phyloP scores from a whole-genome alignment of 2,113 vertebrate species.

The Triplophysa siluroides region DNA sequence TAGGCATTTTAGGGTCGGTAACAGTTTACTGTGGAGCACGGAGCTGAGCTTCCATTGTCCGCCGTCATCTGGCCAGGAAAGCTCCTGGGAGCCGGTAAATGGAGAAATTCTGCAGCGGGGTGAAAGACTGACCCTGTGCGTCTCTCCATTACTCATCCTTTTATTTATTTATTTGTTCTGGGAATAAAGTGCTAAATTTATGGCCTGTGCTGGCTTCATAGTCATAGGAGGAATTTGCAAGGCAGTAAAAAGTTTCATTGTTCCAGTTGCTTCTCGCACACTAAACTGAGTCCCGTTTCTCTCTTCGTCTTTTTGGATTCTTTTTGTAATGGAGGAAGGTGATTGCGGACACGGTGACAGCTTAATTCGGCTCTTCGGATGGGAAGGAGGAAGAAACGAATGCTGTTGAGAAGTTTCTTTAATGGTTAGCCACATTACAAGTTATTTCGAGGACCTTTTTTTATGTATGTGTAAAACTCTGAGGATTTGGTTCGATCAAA shows the following conservation, averaged over 20 bases:
- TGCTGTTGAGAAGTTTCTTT: slow-evolving; percentile 32
- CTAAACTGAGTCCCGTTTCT: slow-evolving; percentile 24
- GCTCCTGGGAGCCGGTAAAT: slow-evolving; percentile 33
- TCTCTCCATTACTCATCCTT: slow-evolving; percentile 33
- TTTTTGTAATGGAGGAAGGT: neutral
- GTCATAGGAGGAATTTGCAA: slow-evolving; percentile 44
- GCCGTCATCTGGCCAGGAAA: slow-evolving; percentile 29
- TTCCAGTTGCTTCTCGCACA: slow-evolving; percentile 23
- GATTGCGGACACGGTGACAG: slow-evolving; percentile 39
- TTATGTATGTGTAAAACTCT: too few relatives aligned
- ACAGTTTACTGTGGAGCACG: slow-evolving; percentile 27
- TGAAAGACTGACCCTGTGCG: slow-evolving; percentile 30
- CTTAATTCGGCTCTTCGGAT: slow-evolving; percentile 45
- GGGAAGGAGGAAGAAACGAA: slow-evolving; percentile 35
- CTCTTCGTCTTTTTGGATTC: neutral
- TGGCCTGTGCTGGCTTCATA: slow-evolving; percentile 38
- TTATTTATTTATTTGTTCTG: slow-evolving; percentile 46
- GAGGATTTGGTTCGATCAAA: too few relatives aligned
- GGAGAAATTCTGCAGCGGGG: slow-evolving; percentile 25
- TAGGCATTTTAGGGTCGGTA: slow-evolving; percentile 12
- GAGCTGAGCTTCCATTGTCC: slow-evolving; percentile 28
- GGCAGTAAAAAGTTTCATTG: slow-evolving; percentile 38
- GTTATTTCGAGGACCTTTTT: too few relatives aligned
- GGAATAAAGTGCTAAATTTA: slow-evolving; percentile 46
- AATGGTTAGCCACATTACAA: too few relatives aligned